These are phyloP conservation scores for Poicephalus meyeri DNA, from an alignment of 2,113 vertebrate species.

Conservation along the genomic window DNA sequence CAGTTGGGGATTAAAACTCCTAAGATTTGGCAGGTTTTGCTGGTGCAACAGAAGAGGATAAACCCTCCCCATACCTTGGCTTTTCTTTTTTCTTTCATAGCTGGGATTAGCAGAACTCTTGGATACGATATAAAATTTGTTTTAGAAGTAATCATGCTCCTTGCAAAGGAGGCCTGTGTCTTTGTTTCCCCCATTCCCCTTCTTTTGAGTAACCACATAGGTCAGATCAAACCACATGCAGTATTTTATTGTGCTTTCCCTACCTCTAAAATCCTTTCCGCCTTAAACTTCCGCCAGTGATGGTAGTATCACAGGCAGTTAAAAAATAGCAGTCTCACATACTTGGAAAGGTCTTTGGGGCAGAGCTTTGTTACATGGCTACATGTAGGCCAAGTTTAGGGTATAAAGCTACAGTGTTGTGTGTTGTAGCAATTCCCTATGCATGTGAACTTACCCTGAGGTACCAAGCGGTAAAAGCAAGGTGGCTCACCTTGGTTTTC, in stretches of 20 bases:
- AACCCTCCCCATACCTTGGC: neutral
- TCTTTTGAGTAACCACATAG: neutral
- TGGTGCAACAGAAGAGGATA: neutral
- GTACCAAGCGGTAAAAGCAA: neutral
- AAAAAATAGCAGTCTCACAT: neutral
- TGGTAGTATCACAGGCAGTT: neutral
- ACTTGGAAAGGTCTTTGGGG: neutral
- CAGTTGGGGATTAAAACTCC: neutral
- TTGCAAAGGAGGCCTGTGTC: neutral
- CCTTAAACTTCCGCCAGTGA: neutral
- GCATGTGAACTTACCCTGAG: neutral
- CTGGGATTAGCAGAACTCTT: neutral
- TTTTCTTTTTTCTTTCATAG: neutral
- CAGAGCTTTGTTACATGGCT: neutral
- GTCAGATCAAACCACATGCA: neutral
- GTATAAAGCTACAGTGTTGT: neutral
- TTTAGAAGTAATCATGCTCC: neutral
- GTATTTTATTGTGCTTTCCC: neutral
- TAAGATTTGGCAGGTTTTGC: neutral
- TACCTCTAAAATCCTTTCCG: neutral
- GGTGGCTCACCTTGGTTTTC: neutral
- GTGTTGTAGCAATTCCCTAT: neutral
- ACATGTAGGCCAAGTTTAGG: neutral
- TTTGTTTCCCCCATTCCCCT: fast-evolving
- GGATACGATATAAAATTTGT: neutral